phyloP scores from a whole-genome alignment of 2,113 vertebrate species.

The Ranitomeya imitator region DNA sequence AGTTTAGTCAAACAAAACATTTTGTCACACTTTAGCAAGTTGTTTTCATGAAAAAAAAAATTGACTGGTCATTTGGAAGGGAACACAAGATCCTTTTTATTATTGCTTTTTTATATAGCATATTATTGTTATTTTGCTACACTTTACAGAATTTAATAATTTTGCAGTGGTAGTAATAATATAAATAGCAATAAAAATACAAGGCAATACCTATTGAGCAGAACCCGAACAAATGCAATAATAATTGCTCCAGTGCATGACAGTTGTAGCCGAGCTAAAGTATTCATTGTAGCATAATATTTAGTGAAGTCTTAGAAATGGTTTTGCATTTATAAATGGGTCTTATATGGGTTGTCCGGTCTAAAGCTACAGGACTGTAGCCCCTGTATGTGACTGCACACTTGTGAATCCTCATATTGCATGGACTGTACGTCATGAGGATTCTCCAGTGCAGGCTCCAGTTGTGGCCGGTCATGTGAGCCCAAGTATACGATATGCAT shows the following conservation, averaged over 20 bases:
- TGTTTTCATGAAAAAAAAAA: too few relatives aligned
- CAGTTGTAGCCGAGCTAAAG: neutral
- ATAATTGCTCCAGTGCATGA: neutral
- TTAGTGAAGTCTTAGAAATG: neutral
- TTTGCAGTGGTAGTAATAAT: neutral
- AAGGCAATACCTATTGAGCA: neutral
- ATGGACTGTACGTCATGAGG: too few relatives aligned
- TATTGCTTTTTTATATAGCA: neutral
- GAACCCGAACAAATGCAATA: neutral
- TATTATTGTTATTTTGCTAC: neutral
- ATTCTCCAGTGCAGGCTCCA: too few relatives aligned
- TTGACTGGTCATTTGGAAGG: neutral
- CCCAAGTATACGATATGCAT: too few relatives aligned
- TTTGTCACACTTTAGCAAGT: too few relatives aligned
- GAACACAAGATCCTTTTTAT: neutral
- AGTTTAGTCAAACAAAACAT: conserved; percentile 26
- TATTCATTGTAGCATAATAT: neutral
- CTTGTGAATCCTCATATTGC: too few relatives aligned
- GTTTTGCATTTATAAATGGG: too few relatives aligned
- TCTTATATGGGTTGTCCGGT: too few relatives aligned
- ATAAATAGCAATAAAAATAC: neutral
- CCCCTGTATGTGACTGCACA: too few relatives aligned
- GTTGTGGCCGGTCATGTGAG: too few relatives aligned
- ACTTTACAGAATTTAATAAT: too few relatives aligned
- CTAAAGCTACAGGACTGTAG: too few relatives aligned